Conservation (phyloP, 2,888 invertebrate species). For the Acanthosepion lycidas region DNA sequence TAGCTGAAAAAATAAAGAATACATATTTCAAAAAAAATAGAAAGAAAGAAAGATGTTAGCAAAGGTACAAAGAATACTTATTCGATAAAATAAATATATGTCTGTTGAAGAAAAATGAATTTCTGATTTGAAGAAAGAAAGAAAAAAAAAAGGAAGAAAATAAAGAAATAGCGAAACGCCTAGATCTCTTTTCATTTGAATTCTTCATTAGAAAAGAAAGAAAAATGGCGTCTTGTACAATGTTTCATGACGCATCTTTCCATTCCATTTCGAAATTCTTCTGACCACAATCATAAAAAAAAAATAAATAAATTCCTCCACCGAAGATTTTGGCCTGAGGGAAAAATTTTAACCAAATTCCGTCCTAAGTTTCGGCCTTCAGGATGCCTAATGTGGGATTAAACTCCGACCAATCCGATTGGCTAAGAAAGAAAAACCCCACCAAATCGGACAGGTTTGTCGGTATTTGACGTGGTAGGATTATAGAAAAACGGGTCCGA, state of each 20-base stretch:
- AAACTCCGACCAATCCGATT: not conserved
- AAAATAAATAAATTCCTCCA: no score
- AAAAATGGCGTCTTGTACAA: not conserved
- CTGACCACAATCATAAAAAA: no score
- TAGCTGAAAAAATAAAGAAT: no score
- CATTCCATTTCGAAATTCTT: not conserved
- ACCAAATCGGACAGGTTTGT: not conserved
- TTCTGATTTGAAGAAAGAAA: no score
- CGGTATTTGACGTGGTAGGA: not conserved
- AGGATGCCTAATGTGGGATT: not conserved
- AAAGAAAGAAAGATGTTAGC: no score
- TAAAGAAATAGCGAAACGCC: no score
- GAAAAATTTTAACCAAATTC: not conserved
- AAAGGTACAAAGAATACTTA: no score
- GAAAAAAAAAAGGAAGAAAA: no score
- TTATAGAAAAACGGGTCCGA: not conserved
- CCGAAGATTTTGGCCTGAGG: not conserved
- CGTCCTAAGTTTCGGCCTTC: not conserved
- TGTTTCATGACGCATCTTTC: not conserved
- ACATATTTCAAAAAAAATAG: no score
- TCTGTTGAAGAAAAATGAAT: no score
- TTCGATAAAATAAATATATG: no score
- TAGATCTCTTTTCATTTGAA: no score
- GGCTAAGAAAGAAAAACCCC: not conserved
- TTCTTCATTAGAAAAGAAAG: not conserved